Percentiles rank a stretch among this genome's conserved stretches.
Evolutionary conservation across 2,113 vertebrate species (phyloP).

Genomic region (Paraplagusia blochii): DNA sequence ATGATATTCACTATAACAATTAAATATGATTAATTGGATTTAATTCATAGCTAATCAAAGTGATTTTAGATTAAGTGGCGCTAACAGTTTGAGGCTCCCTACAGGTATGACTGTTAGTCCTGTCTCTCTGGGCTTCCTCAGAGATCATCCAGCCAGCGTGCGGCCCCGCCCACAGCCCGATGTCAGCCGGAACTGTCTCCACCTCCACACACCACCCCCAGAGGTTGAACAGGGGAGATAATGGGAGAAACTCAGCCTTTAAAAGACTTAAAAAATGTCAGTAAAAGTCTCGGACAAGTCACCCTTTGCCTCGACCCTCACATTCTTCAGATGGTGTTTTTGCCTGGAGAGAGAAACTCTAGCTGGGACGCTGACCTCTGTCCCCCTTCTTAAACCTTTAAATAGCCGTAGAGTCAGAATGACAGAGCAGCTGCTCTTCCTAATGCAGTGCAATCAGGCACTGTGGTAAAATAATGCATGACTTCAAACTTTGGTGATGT

Average conservation of each 20-base stretch:
- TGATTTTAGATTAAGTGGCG: no score
- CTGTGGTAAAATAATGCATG: neutral
- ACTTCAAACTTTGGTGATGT: neutral
- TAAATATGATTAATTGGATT: no score
- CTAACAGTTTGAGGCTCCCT: no score
- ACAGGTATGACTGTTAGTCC: no score
- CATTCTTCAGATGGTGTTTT: constrained; percentile 30
- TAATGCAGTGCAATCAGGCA: neutral
- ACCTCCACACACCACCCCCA: neutral
- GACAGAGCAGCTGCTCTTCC: constrained; percentile 4
- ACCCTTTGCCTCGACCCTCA: constrained; percentile 27
- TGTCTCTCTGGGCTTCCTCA: no score
- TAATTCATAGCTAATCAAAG: no score
- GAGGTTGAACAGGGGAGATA: neutral
- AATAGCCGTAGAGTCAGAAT: neutral
- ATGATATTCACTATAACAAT: no score
- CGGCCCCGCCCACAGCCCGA: no score
- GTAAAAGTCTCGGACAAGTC: constrained; percentile 14
- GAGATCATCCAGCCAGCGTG: neutral
- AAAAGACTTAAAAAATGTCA: constrained; percentile 1
- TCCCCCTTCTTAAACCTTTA: neutral
- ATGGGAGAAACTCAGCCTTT: neutral
- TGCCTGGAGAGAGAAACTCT: constrained; percentile 32
- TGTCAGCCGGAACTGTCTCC: neutral
- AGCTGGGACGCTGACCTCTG: constrained; percentile 10